Evolutionary conservation across 2,797 vertebrate species (phyloP).

Genomic region (Enteromius thamalakanensis): DNA sequence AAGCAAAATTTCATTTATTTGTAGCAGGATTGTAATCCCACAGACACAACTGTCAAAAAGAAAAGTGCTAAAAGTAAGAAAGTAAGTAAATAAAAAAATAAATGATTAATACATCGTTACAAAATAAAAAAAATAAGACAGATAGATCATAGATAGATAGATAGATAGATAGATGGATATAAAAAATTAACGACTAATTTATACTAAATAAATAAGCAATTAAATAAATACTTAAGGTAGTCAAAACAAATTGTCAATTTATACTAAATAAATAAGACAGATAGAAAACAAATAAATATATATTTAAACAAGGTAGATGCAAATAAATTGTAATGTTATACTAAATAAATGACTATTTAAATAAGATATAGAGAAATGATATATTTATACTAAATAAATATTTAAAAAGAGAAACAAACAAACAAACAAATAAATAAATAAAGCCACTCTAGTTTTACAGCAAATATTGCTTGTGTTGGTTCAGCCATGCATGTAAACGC

Average conservation of each 20-base stretch:
- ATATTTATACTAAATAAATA: background rate
- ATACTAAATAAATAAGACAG: no score
- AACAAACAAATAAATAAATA: background rate
- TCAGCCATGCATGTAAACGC: slow-evolving; percentile 46
- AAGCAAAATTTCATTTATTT: background rate
- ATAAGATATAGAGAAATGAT: background rate
- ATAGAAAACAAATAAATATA: background rate
- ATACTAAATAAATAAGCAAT: background rate
- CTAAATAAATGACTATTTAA: background rate
- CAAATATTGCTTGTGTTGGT: slow-evolving; percentile 35
- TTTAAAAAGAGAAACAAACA: background rate
- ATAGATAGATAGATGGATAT: background rate
- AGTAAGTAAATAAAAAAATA: background rate
- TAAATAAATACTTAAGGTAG: background rate
- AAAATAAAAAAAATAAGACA: background rate
- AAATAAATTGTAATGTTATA: background rate
- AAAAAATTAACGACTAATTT: background rate
- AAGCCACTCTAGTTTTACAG: background rate
- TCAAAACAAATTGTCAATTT: no score
- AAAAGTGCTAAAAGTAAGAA: background rate
- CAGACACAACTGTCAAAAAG: background rate
- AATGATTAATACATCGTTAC: background rate
- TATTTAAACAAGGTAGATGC: background rate
- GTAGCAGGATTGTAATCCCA: background rate
- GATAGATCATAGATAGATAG: background rate